Evolutionary conservation across 2,888 invertebrate species (phyloP).

Genomic region (Danaus chrysippus): DNA sequence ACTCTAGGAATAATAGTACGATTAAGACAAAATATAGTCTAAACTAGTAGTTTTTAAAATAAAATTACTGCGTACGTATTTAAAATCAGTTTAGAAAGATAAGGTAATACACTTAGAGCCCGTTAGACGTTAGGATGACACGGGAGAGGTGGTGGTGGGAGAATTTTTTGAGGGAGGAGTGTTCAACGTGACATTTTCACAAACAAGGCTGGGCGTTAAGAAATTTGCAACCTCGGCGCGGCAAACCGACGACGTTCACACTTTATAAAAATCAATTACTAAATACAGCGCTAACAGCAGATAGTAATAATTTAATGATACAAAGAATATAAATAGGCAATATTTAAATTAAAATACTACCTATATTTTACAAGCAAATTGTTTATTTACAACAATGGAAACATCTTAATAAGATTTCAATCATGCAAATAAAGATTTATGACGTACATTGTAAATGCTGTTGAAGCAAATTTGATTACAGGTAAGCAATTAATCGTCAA

Average conservation of each 20-base stretch:
- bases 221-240: conserved; percentile 52
- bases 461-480: conserved; percentile 25
- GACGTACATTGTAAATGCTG: background rate
- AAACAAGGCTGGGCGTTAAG: conserved; percentile 58
- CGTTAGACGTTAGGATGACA: conserved; percentile 30
- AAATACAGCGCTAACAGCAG: conserved; percentile 43
- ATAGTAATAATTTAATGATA: background rate
- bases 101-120: conserved; percentile 48
- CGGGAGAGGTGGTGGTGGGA: conserved; percentile 33
- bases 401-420: too few species aligned
- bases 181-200: conserved; percentile 66
- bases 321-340: conserved; percentile 8
- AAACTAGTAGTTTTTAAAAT: too few species aligned
- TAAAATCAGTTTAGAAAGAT: conserved; percentile 49
- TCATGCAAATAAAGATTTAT: too few species aligned
- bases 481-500: conserved; percentile 34
- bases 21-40: too few species aligned
- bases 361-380: too few species aligned
- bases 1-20: too few species aligned
- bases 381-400: too few species aligned
- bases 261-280: conserved; percentile 56
- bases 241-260: conserved; percentile 43
- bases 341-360: too few species aligned
- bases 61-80: background rate
- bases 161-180: conserved; percentile 35